Evolutionary conservation across 1,140 invertebrate species (phyloP), one percentile per base, ranked within the genome.

Genomic region (Homalodisca vitripennis): DNA sequence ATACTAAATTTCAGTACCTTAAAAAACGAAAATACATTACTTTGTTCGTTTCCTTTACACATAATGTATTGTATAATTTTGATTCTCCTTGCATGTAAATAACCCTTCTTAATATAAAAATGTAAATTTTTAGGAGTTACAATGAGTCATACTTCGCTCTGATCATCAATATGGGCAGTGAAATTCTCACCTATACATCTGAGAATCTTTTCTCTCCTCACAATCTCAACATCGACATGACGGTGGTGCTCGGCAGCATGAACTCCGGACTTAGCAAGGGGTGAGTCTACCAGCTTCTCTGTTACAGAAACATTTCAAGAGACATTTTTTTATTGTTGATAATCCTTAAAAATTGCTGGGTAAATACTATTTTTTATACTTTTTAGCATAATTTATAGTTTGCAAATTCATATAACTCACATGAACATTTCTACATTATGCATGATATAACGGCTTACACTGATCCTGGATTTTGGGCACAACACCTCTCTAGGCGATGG

Each of bases 121-220:
- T 41, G 34, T 41, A 53, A 14, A 22, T n/a, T 53, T 60, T 10
- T 26, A 60, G 55, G 55, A 29, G 26, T 24, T 26, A 27, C 24
- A 13, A 60, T 12, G 24, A 24, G 3, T 26, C 14, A n/a, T 60
- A 30, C 27, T 60, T 27, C n/a, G 22, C 55, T 27, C 55, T 60
- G 27, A 6, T 60, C 10, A 29, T 60, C 2, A 60, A 60, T 26
- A 60, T 60, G 55, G 55, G 55, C 2, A 60, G 55, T 29, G 3
- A 26, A 24, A 3, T 10, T 22, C 22, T 13, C 2, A 27, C 24
- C 14, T 60, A 27, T n/a, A 30, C 55, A n/a, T 27, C 22, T 27
- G 14, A 60, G 24, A 51, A n/a, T n/a, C 27, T 60, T 26, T 60
- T 60, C 55, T 2, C 55, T n/a, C 1, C 55, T 1, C 10, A 27